Evolutionary conservation across 2,113 vertebrate genomes (phyloP).

Genomic region (Menura novaehollandiae): DNA sequence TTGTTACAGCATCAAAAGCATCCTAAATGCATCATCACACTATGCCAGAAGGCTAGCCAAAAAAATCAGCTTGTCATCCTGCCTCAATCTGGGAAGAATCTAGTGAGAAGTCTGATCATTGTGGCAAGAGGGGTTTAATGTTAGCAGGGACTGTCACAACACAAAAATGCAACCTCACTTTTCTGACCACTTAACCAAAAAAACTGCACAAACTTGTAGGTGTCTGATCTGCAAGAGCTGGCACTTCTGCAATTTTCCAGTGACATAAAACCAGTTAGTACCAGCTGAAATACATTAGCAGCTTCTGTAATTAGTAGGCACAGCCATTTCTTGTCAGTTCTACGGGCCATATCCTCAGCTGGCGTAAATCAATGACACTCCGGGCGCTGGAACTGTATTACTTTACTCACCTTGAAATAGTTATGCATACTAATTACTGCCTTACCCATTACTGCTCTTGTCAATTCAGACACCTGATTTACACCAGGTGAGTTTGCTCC

Average conservation of each 20-base stretch:
- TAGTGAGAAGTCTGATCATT: not conserved
- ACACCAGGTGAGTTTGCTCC: not conserved
- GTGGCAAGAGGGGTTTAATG: not conserved
- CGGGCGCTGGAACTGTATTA: not conserved
- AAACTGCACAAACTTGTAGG: not conserved
- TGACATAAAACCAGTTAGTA: not conserved
- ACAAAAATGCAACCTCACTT: not conserved
- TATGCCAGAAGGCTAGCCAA: not conserved
- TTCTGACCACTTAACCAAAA: not conserved
- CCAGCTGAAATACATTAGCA: not conserved
- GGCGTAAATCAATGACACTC: not conserved
- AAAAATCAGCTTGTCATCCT: not conserved
- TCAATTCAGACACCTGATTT: conserved; percentile 37
- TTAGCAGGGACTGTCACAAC: not conserved
- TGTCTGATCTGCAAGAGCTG: not conserved
- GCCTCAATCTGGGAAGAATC: not conserved
- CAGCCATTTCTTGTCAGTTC: not conserved
- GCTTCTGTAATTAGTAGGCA: conserved; percentile 4
- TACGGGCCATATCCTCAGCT: not conserved
- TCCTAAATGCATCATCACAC: not conserved
- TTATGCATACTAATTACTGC: conserved; percentile 31
- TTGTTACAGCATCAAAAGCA: not conserved
- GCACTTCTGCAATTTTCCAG: not conserved
- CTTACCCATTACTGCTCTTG: not conserved
- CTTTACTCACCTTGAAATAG: conserved; percentile 30